These are phyloP conservation scores for Hydriomena furcata DNA, from an alignment of 2,888 invertebrate genomes.

Conservation along the genomic window DNA sequence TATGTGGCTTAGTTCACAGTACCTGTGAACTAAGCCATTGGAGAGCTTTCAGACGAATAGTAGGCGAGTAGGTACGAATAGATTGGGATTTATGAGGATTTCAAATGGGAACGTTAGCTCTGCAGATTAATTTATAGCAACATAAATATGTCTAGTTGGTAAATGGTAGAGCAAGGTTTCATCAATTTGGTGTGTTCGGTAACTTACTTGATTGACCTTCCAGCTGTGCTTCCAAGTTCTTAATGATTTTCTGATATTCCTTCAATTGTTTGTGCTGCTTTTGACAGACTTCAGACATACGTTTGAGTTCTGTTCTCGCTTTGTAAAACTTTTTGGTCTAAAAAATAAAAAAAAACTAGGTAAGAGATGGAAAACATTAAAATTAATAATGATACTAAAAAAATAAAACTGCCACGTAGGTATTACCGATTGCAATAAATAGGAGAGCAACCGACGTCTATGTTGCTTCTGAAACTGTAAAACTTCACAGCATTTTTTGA, in stretches of 20 bases:
- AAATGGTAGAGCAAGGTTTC: too few species aligned
- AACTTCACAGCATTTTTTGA: slow-evolving; percentile 74
- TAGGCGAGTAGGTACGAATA: too few species aligned
- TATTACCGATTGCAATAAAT: slow-evolving; percentile 74
- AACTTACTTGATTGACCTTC: slow-evolving; percentile 56
- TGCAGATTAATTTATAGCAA: not conserved
- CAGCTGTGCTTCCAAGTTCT: slow-evolving; percentile 60
- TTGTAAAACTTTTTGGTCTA: slow-evolving; percentile 76
- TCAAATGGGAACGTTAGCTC: too few species aligned
- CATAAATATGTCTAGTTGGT: not conserved
- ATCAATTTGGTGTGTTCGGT: slow-evolving; percentile 2
- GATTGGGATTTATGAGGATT: too few species aligned
- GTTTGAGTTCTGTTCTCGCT: slow-evolving; percentile 67
- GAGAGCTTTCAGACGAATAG: too few species aligned
- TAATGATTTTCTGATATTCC: slow-evolving; percentile 68
- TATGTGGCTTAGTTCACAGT: too few species aligned
- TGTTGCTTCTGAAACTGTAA: slow-evolving; percentile 78
- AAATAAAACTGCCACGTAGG: not conserved
- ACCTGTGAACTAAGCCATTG: too few species aligned
- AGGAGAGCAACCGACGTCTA: slow-evolving; percentile 70
- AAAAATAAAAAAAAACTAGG: slow-evolving; percentile 17
- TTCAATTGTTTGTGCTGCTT: slow-evolving; percentile 72
- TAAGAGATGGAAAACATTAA: too few species aligned
- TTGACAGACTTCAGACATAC: slow-evolving; percentile 70
- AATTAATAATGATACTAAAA: too few species aligned